Evolutionary conservation across 2,113 vertebrate species (phyloP).

Genomic region (Chascanopsetta lugubris): DNA sequence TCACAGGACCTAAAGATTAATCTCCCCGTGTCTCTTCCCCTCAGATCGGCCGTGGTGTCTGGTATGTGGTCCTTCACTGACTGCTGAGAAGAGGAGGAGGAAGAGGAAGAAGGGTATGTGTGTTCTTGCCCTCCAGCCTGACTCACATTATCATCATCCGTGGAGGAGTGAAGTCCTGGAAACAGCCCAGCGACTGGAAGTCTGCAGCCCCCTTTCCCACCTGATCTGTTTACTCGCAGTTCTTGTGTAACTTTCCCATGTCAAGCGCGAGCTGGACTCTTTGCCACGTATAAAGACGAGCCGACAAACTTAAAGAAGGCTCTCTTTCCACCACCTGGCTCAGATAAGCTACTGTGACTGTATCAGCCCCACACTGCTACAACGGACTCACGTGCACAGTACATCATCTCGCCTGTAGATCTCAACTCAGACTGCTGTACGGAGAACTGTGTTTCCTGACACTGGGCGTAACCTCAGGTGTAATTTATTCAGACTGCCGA

Average conservation of each 20-base stretch:
- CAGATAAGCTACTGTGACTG: conserved; percentile 43
- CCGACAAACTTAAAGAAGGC: not conserved
- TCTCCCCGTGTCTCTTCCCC: conserved; percentile 54
- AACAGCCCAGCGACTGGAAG: conserved; percentile 47
- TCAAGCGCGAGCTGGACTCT: conserved; percentile 34
- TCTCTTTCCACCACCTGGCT: conserved; percentile 3
- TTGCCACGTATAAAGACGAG: conserved; percentile 41
- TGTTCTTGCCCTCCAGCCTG: conserved; percentile 38
- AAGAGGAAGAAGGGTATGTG: conserved; percentile 37
- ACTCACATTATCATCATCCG: conserved; percentile 43
- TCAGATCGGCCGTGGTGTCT: conserved; percentile 73
- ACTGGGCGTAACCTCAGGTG: conserved; percentile 62
- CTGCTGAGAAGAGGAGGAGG: conserved; percentile 54
- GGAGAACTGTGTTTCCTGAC: conserved; percentile 21
- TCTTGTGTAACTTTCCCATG: conserved; percentile 70
- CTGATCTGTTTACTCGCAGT: conserved; percentile 54
- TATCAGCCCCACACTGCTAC: conserved; percentile 11
- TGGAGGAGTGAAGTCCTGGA: conserved; percentile 37
- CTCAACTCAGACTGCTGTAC: conserved; percentile 13
- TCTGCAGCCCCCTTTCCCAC: conserved; percentile 31
- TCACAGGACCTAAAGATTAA: conserved; percentile 61
- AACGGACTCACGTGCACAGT: too few species aligned
- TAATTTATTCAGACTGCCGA: conserved; percentile 49
- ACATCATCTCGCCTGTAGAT: conserved; percentile 6
- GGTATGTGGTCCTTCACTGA: conserved; percentile 69